phyloP scores from a whole-genome alignment of 2,113 vertebrate genomes.

The Chiloscyllium plagiosum region DNA sequence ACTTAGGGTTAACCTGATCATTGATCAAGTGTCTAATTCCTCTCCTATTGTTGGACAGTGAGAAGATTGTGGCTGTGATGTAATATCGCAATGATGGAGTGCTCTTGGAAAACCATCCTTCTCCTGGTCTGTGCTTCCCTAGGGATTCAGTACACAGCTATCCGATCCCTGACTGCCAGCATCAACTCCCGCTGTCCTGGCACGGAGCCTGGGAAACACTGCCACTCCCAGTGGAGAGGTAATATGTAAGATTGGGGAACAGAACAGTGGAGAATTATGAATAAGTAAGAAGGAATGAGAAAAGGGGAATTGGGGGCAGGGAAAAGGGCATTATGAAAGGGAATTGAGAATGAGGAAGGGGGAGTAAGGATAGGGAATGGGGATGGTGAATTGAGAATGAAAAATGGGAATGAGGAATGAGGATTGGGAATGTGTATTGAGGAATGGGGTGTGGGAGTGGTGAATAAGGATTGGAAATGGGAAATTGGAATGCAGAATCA shows the following conservation, averaged over 20 bases:
- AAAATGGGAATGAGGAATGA: background rate
- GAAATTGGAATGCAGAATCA: too few relatives aligned
- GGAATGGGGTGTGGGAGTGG: too few relatives aligned
- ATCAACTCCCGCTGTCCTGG: slow-evolving; percentile 54
- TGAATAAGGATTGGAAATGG: background rate
- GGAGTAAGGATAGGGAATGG: too few relatives aligned
- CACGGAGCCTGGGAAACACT: slow-evolving; percentile 44
- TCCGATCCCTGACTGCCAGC: slow-evolving; percentile 60
- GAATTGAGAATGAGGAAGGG: background rate
- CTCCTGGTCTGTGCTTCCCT: slow-evolving; percentile 62
- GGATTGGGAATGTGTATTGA: background rate
- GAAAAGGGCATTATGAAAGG: too few relatives aligned
- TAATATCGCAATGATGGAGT: slow-evolving; percentile 58
- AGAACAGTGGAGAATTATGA: background rate
- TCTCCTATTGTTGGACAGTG: background rate
- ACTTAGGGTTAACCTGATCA: background rate
- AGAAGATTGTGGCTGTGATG: slow-evolving; percentile 28
- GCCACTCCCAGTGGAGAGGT: slow-evolving; percentile 56
- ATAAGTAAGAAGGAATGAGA: too few relatives aligned
- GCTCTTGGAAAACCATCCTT: slow-evolving; percentile 68
- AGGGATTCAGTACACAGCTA: slow-evolving; percentile 65
- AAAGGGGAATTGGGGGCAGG: too few relatives aligned
- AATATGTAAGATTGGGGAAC: background rate
- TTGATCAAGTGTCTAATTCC: background rate
- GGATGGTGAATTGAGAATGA: background rate